These are phyloP conservation scores for Tylochromis polylepis DNA, from an alignment of 2,113 vertebrate species.

Conservation along the genomic window DNA sequence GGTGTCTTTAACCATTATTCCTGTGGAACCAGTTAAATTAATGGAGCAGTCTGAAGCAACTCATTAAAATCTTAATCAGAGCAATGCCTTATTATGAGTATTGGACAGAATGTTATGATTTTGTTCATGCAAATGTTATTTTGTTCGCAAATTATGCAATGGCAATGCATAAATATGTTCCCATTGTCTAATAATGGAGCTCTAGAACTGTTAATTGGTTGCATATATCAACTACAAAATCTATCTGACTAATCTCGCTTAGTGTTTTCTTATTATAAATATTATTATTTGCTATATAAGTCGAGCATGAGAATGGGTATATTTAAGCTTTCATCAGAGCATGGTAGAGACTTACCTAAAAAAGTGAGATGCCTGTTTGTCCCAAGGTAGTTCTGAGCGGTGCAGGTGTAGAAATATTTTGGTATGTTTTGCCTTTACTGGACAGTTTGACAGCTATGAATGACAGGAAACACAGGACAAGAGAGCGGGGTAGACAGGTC, in stretches of 20 bases:
- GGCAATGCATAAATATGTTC: background rate
- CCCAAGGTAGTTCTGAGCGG: background rate
- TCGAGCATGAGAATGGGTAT: fast-evolving
- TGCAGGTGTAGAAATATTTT: background rate
- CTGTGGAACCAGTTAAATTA: background rate
- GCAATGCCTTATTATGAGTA: background rate
- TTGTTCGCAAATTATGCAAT: background rate
- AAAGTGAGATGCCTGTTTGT: background rate
- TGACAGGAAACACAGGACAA: conserved; percentile 5
- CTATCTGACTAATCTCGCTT: background rate
- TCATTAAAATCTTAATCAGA: background rate
- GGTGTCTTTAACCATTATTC: background rate
- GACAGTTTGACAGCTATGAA: conserved; percentile 24
- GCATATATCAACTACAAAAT: background rate
- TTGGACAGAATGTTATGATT: background rate
- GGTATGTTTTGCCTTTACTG: conserved; percentile 2
- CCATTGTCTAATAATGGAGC: background rate
- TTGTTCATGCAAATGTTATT: background rate
- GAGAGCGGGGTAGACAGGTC: background rate
- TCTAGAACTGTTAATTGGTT: background rate
- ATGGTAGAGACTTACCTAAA: background rate
- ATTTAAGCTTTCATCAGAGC: background rate
- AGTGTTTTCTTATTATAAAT: background rate
- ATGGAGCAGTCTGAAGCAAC: background rate
- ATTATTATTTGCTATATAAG: background rate